phyloP scores from a whole-genome alignment of 2,888 invertebrate genomes.

The Sylvicola fuscatus region DNA sequence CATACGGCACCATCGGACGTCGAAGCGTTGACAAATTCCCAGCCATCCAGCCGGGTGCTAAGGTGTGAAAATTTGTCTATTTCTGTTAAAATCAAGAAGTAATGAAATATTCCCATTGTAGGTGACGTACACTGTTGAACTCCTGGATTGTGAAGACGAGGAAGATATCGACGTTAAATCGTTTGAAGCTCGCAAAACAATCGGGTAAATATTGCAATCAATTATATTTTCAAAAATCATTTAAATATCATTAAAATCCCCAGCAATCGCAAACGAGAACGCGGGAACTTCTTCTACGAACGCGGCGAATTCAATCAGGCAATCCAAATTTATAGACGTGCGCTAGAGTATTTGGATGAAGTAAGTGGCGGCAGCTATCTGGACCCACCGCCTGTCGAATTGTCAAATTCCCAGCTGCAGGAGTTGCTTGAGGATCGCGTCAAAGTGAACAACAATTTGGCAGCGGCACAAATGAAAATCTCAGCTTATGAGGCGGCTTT shows the following conservation, averaged over 20 bases:
- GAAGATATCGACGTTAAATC: constrained; percentile 44
- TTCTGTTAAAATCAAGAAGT: neutral
- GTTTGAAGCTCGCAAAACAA: constrained; percentile 43
- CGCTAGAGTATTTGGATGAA: constrained; percentile 61
- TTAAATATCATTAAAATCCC: constrained; percentile 5
- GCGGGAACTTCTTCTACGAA: constrained; percentile 82
- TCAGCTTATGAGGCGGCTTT: constrained; percentile 70
- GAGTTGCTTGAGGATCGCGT: constrained; percentile 56
- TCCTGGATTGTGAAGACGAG: constrained; percentile 44
- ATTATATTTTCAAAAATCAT: neutral
- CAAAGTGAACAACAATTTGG: constrained; percentile 79
- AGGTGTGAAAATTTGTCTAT: constrained; percentile 27
- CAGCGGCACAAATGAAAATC: constrained; percentile 77
- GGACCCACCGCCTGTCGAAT: constrained; percentile 29
- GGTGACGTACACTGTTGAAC: constrained; percentile 42
- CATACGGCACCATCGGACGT: constrained; percentile 55
- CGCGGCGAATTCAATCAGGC: constrained; percentile 62
- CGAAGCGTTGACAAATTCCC: constrained; percentile 27
- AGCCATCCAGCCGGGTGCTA: constrained; percentile 37
- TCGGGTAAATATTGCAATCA: constrained; percentile 38
- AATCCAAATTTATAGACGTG: constrained; percentile 70
- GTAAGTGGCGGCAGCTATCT: constrained; percentile 40
- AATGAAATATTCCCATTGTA: constrained; percentile 8
- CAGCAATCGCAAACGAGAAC: constrained; percentile 54
- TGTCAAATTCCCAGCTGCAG: constrained; percentile 31